Evolutionary conservation across 2,113 vertebrate species (phyloP), one percentile per base, ranked within the genome.

Genomic region (Ameiurus melas): DNA sequence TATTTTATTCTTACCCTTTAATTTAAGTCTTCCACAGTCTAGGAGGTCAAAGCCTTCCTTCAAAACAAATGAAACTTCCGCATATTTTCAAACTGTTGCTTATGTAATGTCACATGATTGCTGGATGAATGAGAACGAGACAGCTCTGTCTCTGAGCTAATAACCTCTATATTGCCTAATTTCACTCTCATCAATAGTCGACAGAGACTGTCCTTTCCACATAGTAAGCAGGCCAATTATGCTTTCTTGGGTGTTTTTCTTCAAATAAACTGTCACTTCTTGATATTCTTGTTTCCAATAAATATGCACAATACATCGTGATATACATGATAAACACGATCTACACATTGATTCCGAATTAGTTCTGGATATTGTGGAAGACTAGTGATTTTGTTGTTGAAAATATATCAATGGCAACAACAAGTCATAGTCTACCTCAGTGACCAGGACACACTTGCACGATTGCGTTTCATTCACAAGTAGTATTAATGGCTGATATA

Each of bases 371-470:
- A 64, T 87, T 89, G 62, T 94, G 93, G 93, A 94, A 94, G 93
- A 94, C 93, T 93, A 93, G 92, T 94, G 93, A 94, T 94, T 94
- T 93, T 94, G 93, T 94, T 94, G 93, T 94, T 93, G 85, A 90
- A 89, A 89, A 84, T 89, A 86, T 81, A 89, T 55, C 75, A 78
- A 30, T 70, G 57, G 89, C 89, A 90, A 93, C 93, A 94, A 94
- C 93, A 94, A 94, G 88, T 94, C 93, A 88, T 87, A 94, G 93
- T 94, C 93, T 93, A 81, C 93, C 93, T 93, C 92, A 93, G 82
- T 90, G 91, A 81, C 75, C 89, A 90, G 86, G 88, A 86, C 86
- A 79, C 77, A 71, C 68, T 81, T 82, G 1, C 22, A 57, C 16
- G 10, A 3, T 33, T 53, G 70, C 6, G 2, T 62, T 43, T 53